Percentiles rank a stretch among this genome's conserved stretches.
Conservation (phyloP, 2,888 invertebrate genomes). For the Spicauda simplicius region DNA sequence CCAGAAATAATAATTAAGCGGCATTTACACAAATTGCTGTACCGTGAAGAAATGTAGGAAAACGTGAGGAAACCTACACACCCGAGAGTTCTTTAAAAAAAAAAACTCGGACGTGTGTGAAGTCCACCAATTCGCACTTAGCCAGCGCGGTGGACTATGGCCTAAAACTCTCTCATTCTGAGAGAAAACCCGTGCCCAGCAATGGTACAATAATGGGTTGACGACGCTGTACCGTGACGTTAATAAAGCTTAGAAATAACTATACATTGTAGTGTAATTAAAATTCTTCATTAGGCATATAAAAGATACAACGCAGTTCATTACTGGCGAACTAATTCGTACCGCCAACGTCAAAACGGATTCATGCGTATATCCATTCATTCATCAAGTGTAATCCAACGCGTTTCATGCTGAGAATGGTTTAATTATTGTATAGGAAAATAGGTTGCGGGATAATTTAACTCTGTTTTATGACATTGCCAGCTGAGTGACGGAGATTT, state of each 20-base stretch:
- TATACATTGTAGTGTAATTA: not conserved
- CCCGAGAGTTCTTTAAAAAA: too few relatives aligned
- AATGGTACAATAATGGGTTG: too few relatives aligned
- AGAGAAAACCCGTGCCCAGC: too few relatives aligned
- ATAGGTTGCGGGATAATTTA: slow-evolving; percentile 1
- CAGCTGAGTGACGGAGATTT: not conserved
- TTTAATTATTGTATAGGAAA: slow-evolving; percentile 2
- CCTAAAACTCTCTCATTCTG: too few relatives aligned
- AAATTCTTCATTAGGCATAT: slow-evolving; percentile 5
- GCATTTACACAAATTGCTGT: not conserved
- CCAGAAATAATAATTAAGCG: not conserved
- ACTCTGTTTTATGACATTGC: not conserved
- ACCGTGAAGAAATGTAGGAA: too few relatives aligned
- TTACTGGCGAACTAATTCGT: slow-evolving; percentile 2
- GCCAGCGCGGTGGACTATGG: too few relatives aligned
- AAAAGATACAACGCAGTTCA: not conserved
- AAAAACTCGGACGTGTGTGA: too few relatives aligned
- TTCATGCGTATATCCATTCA: slow-evolving; percentile 19
- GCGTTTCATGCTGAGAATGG: not conserved
- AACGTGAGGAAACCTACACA: too few relatives aligned
- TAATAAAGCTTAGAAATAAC: not conserved
- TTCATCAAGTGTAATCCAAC: slow-evolving; percentile 17
- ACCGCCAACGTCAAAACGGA: slow-evolving; percentile 10
- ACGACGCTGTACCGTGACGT: not conserved
- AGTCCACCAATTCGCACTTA: too few relatives aligned